phyloP scores from a whole-genome alignment of 1,140 invertebrate species.

The Maconellicoccus hirsutus region DNA sequence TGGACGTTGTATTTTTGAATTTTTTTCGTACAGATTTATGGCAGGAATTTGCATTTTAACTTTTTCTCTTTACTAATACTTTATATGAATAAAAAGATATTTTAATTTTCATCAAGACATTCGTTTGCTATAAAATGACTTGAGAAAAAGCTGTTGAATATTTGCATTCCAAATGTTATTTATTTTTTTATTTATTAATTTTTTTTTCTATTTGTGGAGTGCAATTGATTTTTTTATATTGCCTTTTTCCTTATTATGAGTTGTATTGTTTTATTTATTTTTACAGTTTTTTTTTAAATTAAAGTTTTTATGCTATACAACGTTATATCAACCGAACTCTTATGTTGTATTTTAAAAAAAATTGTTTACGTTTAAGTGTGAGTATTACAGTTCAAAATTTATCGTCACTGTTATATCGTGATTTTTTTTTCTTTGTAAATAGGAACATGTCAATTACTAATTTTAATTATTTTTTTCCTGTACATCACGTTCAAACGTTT shows the following conservation, averaged over 20 bases:
- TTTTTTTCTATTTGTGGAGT: background rate
- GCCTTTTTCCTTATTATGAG: background rate
- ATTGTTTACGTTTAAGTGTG: background rate
- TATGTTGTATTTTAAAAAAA: background rate
- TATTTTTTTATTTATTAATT: background rate
- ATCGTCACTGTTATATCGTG: background rate
- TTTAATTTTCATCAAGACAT: background rate
- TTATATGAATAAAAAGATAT: background rate
- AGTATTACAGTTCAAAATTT: background rate
- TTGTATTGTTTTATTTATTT: slow-evolving; percentile 16
- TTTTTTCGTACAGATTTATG: background rate
- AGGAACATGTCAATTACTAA: slow-evolving; percentile 12
- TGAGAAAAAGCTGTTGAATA: background rate
- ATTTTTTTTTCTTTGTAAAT: slow-evolving; percentile 12
- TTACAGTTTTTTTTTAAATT: background rate
- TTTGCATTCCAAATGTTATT: background rate
- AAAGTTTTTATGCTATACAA: background rate
- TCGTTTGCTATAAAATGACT: background rate
- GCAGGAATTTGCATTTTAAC: background rate
- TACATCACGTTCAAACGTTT: slow-evolving; percentile 15
- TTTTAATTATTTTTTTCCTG: background rate
- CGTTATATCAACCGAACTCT: background rate
- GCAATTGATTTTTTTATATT: background rate
- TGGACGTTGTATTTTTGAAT: background rate
- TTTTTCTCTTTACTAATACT: background rate